Evolutionary conservation across 2,797 vertebrate species (phyloP).

Genomic region (Urocyon cinereoargenteus): DNA sequence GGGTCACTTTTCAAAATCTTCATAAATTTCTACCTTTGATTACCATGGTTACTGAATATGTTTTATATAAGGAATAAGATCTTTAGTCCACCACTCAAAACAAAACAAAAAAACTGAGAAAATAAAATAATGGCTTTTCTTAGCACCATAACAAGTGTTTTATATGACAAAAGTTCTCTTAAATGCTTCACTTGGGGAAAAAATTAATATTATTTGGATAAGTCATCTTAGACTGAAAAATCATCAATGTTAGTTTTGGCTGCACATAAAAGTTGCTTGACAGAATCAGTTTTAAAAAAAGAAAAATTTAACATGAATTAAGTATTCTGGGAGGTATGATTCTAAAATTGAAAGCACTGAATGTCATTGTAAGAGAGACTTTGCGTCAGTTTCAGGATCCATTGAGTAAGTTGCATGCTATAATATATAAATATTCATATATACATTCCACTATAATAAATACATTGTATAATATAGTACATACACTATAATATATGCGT

Average conservation of each 20-base stretch:
- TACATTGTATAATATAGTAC: not conserved
- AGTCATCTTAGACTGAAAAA: not conserved
- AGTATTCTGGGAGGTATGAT: not conserved
- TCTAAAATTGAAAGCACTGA: not conserved
- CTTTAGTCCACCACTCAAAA: not conserved
- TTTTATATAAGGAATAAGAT: not conserved
- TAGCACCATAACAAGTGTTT: not conserved
- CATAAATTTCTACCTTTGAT: constrained; percentile 39
- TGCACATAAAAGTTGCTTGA: not conserved
- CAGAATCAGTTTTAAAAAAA: not conserved
- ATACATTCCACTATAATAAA: not conserved
- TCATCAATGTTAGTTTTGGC: not conserved
- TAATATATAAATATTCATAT: not conserved
- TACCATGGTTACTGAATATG: constrained; percentile 10
- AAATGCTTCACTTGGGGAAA: not conserved
- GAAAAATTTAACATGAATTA: not conserved
- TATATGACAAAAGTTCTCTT: not conserved
- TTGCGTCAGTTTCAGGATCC: not conserved
- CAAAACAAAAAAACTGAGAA: not conserved
- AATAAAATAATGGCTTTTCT: constrained; percentile 12
- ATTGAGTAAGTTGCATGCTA: not conserved
- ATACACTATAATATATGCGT: not conserved
- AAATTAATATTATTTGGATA: not conserved
- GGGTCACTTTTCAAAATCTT: constrained; percentile 50
- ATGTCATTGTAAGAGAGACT: not conserved